Conservation (phyloP, 2,888 invertebrate species). For the Willowsia nigromaculata region DNA sequence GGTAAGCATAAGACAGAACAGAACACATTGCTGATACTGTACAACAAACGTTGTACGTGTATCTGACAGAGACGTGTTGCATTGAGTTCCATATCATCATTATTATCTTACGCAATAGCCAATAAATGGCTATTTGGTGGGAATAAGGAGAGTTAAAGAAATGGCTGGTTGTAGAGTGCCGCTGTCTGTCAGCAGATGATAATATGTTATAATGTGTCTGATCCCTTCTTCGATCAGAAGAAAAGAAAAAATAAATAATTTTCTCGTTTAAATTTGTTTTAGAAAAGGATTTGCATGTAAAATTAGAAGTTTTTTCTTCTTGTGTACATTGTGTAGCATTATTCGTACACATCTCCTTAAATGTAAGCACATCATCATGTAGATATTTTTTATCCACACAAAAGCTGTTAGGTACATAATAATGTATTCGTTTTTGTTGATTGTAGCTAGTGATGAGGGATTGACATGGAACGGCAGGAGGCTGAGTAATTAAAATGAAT, state of each 20-base stretch:
- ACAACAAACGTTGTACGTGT: background rate
- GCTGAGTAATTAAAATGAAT: constrained; percentile 67
- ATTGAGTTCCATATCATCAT: background rate
- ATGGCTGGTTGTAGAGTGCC: background rate
- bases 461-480: constrained; percentile 69
- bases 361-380: background rate
- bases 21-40: background rate
- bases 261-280: constrained; percentile 60
- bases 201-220: background rate
- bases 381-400: constrained; percentile 25
- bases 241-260: constrained; percentile 39
- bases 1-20: background rate
- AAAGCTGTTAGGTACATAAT: constrained; percentile 6
- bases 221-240: constrained; percentile 17
- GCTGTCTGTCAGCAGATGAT: constrained; percentile 33
- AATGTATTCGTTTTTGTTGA: constrained; percentile 58
- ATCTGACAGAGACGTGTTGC: background rate
- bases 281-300: constrained; percentile 58
- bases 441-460: constrained; percentile 65
- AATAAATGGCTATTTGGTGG: constrained; percentile 43
- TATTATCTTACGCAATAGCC: constrained; percentile 55
- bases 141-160: background rate
- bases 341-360: background rate
- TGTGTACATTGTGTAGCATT: background rate
- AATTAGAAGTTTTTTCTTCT: background rate